A percentile compares a stretch with the other conserved stretches of the same genome.
These are phyloP conservation scores for Solenopsis invicta DNA, from an alignment of 1,140 invertebrate species.

Conservation along the genomic window DNA sequence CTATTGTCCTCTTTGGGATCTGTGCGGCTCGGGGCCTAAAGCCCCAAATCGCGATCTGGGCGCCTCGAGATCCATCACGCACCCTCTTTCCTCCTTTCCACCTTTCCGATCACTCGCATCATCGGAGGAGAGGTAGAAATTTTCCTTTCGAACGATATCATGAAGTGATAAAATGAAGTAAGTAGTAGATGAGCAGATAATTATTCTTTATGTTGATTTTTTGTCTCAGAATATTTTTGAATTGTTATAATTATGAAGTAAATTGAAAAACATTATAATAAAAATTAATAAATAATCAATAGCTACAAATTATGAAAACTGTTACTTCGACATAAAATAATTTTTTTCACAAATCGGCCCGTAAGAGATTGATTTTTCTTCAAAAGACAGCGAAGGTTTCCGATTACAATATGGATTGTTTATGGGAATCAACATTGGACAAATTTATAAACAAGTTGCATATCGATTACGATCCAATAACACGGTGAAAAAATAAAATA, in stretches of 20 bases:
- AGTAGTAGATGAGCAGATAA: not conserved
- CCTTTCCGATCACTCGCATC: constrained; percentile 33
- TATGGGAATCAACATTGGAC: not conserved
- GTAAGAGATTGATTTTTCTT: not conserved
- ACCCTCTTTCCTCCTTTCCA: not conserved
- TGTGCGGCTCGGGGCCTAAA: not conserved
- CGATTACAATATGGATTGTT: not conserved
- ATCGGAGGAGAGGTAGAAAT: constrained; percentile 8
- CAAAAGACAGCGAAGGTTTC: not conserved
- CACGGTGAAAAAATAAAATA: not conserved
- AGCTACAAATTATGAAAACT: not conserved
- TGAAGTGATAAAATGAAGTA: not conserved
- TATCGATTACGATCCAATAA: not conserved
- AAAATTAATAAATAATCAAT: not conserved
- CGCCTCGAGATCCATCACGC: constrained; percentile 37
- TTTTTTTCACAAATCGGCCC: not conserved
- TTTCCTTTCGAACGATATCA: not conserved
- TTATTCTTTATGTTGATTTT: constrained; percentile 2
- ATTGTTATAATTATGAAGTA: not conserved
- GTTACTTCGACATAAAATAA: not conserved
- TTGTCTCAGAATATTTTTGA: not conserved
- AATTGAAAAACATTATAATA: not conserved
- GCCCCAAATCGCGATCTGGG: constrained; percentile 62
- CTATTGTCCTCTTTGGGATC: constrained; percentile 65
- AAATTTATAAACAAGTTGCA: constrained; percentile 23